phyloP scores from a whole-genome alignment of 2,888 invertebrate genomes.

The Archips xylosteana region DNA sequence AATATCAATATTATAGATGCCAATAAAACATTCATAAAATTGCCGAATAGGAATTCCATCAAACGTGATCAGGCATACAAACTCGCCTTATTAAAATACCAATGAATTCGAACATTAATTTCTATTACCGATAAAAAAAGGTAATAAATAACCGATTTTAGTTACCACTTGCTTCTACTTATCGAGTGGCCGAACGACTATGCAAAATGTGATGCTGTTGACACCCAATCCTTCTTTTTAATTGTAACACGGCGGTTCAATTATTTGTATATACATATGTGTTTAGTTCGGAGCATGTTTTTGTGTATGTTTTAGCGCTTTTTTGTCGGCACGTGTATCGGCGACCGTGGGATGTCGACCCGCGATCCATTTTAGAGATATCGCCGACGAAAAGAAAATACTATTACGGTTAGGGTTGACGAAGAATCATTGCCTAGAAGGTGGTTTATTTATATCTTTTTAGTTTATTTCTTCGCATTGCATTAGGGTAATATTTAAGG shows the following conservation, averaged over 20 bases:
- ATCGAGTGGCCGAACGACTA: not conserved
- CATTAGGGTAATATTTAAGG: no score
- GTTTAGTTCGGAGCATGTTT: conserved; percentile 9
- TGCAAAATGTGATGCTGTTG: conserved; percentile 20
- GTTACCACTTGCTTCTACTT: conserved; percentile 3
- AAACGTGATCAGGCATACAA: conserved; percentile 6
- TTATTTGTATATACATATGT: not conserved
- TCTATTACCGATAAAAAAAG: conserved; percentile 13
- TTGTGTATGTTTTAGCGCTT: conserved; percentile 13
- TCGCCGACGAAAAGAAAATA: conserved; percentile 28
- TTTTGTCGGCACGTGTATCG: conserved; percentile 29
- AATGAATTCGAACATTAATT: conserved; percentile 23
- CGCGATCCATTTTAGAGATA: conserved; percentile 35
- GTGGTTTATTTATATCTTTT: not conserved
- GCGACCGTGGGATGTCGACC: conserved; percentile 32
- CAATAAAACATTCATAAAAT: conserved; percentile 13
- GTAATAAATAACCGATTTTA: conserved; percentile 21
- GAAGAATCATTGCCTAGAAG: not conserved
- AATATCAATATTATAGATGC: not conserved
- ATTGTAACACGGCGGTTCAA: conserved; percentile 29
- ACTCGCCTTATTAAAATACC: conserved; percentile 21
- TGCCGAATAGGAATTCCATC: conserved; percentile 11
- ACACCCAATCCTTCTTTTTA: conserved; percentile 23
- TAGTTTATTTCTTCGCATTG: not conserved
- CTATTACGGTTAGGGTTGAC: conserved; percentile 21